Conservation (phyloP, 1,140 invertebrate genomes). For the Drosophila nigrodunni region DNA sequence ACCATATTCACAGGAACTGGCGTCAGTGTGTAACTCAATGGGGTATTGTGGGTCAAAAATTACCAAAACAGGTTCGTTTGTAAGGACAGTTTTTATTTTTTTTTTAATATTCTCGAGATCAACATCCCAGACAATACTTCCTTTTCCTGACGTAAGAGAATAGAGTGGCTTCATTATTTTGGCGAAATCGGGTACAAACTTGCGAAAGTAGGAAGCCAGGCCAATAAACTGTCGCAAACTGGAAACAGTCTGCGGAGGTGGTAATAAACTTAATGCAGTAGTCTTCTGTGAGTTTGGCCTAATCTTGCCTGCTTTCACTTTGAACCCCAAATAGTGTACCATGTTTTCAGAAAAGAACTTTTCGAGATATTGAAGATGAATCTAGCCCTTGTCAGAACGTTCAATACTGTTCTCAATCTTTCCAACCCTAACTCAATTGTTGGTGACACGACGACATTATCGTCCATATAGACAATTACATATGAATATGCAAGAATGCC, state of each 20-base stretch:
- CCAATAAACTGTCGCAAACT: no score
- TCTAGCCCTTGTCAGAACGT: no score
- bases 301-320: not conserved
- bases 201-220: no score
- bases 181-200: no score
- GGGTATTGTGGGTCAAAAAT: slow-evolving; percentile 2
- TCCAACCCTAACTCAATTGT: not conserved
- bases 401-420: no score
- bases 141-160: slow-evolving; percentile 14
- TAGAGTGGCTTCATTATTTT: slow-evolving; percentile 23
- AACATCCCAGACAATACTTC: slow-evolving; percentile 5
- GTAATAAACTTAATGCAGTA: no score
- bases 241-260: no score
- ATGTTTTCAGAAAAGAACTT: no score
- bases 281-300: no score
- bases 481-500: slow-evolving; percentile 17
- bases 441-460: slow-evolving; percentile 1
- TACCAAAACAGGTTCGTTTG: slow-evolving; percentile 5
- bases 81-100: slow-evolving; percentile 8
- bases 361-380: no score
- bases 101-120: slow-evolving; percentile 4
- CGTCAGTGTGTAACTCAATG: not conserved
- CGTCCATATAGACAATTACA: slow-evolving; percentile 10
- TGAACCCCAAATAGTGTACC: not conserved
- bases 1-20: not conserved